Conservation (phyloP, 2,113 vertebrate species). For the Asarcornis scutulata region DNA sequence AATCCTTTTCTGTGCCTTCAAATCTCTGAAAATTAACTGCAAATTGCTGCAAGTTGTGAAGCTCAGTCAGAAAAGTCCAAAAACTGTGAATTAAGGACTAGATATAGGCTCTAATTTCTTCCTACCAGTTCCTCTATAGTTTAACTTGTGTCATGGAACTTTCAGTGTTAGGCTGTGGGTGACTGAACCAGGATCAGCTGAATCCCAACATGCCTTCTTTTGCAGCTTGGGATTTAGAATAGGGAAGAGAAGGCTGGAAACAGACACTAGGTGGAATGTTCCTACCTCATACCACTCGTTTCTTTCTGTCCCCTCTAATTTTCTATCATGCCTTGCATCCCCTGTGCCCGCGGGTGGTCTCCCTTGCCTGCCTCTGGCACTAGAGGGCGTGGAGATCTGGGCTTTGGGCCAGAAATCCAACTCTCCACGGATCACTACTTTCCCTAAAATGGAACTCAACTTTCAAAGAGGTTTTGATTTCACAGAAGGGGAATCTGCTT, state of each 20-base stretch:
- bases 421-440: accelerated
- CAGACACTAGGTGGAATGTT: neutral
- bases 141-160: neutral
- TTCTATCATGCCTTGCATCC: accelerated
- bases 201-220: neutral
- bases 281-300: neutral
- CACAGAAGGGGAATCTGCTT: neutral
- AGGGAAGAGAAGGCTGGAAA: neutral
- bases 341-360: accelerated
- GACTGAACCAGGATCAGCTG: neutral
- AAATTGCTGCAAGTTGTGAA: neutral
- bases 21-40: neutral
- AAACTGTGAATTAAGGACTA: neutral
- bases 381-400: neutral
- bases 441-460: neutral
- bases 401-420: neutral
- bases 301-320: neutral
- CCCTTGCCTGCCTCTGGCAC: neutral
- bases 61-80: neutral
- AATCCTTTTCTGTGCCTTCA: neutral
- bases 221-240: neutral
- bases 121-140: neutral
- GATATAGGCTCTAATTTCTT: neutral
- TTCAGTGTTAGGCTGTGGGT: accelerated
- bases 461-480: constrained; percentile 18